phyloP scores from a whole-genome alignment of 2,888 invertebrate species.

The Gymnoscelis rufifasciata region DNA sequence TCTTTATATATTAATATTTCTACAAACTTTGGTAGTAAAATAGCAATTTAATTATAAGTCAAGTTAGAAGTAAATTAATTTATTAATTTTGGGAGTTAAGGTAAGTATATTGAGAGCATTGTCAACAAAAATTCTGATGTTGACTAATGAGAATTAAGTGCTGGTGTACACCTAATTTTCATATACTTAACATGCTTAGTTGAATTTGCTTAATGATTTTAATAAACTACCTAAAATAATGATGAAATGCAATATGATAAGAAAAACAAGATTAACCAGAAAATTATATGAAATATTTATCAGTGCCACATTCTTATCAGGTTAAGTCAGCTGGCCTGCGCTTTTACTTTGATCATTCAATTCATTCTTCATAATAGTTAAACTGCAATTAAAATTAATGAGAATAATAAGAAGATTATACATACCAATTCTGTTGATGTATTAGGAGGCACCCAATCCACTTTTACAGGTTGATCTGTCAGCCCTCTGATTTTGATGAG shows the following conservation, averaged over 20 bases:
- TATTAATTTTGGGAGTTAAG: no score
- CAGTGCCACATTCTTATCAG: conserved; percentile 13
- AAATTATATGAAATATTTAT: conserved; percentile 9
- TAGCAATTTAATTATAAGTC: no score
- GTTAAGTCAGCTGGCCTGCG: conserved; percentile 6
- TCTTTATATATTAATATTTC: background rate
- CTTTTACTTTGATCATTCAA: conserved; percentile 4
- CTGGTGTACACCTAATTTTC: no score
- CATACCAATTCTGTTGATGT: conserved; percentile 81
- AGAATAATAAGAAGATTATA: background rate
- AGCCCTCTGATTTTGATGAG: conserved; percentile 77
- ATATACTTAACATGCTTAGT: no score
- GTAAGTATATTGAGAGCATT: no score
- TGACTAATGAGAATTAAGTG: no score
- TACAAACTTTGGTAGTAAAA: no score
- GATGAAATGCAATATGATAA: conserved; percentile 14
- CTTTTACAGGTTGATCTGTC: conserved; percentile 80
- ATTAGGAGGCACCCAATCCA: conserved; percentile 89
- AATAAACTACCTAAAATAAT: no score
- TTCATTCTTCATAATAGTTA: conserved; percentile 5
- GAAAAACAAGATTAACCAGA: conserved; percentile 7
- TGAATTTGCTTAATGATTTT: no score
- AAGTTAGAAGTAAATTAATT: no score
- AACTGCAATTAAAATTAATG: no score
- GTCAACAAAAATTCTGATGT: no score